phyloP scores from a whole-genome alignment of 2,113 vertebrate genomes.

The Danionella cerebrum region DNA sequence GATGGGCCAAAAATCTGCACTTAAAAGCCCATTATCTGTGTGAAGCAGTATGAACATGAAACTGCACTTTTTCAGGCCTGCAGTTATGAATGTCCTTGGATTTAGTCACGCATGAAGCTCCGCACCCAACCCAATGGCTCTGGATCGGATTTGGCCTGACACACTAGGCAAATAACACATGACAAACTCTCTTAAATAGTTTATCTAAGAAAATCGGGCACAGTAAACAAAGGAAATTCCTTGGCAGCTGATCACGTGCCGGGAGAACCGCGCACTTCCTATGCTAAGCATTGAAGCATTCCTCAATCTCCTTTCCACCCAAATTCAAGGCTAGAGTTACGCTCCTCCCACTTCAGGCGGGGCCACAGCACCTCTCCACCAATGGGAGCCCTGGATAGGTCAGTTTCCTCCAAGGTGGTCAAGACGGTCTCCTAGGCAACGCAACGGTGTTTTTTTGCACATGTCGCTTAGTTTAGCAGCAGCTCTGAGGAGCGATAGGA shows the following conservation, averaged over 20 bases:
- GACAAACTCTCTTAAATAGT: too few species aligned
- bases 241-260: slow-evolving; percentile 34
- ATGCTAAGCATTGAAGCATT: slow-evolving; percentile 33
- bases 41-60: too few species aligned
- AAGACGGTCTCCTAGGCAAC: slow-evolving; percentile 41
- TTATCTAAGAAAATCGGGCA: too few species aligned
- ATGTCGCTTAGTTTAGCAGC: slow-evolving; percentile 36
- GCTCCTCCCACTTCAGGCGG: slow-evolving; percentile 26
- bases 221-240: slow-evolving; percentile 48
- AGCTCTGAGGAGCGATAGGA: slow-evolving; percentile 6
- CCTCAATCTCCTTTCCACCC: slow-evolving; percentile 17
- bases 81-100: slow-evolving; percentile 28
- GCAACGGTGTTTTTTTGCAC: slow-evolving; percentile 22
- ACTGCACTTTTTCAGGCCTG: neutral
- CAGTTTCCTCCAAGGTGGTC: slow-evolving; percentile 32
- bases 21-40: too few species aligned
- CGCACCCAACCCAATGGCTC: neutral
- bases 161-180: too few species aligned
- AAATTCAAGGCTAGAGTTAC: slow-evolving; percentile 41
- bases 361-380: slow-evolving; percentile 22
- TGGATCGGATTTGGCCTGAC: slow-evolving; percentile 3
- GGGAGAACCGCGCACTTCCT: slow-evolving; percentile 42
- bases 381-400: slow-evolving; percentile 32
- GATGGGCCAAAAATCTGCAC: too few species aligned
- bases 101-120: slow-evolving; percentile 3